Evolutionary conservation across 2,888 invertebrate species (phyloP), one percentile per base, ranked within the genome.

Genomic region (Cenopis cana): DNA sequence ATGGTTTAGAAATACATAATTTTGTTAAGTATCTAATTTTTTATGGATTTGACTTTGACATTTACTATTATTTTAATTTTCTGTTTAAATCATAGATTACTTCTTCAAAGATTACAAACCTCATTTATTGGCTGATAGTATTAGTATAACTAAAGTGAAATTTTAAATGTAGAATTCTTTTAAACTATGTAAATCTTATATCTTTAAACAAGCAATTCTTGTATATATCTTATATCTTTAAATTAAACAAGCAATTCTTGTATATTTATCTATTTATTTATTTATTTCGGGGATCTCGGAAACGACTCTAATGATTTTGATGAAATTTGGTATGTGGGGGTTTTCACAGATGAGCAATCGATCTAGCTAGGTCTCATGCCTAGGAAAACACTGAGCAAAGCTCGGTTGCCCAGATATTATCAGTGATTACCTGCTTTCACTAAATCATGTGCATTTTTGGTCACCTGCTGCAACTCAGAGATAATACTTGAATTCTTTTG

Each of bases 1-100:
- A 41, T 5, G 12, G 2, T 2, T 41, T 41, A 6, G 12, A 46
- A 46, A n/a, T 1, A 33, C 33, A 33, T 33, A 5, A 46, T 46
- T 6, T 41, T 41, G 41, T 11, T 14, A 11, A 41, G 14, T 41
- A 14, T n/a, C n/a, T n/a, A 14, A 0, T 46, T 46, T n/a, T 46
- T 46, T 46, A 46, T 46, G n/a, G n/a, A n/a, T 46, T 46, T 46
- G 46, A n/a, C n/a, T 46, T 46, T 46, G 46, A 46, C 46, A 46
- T 46, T 46, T 12, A 46, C n/a, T 41, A 14, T 41, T 41, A 24
- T 24, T 24, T 24, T 24, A 24, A 33, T 33, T 33, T 33, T 33
- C 6, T 8, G n/a, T 33, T 33, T 6, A 33, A 8, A 33, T 33
- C 33, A 33, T 33, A 33, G 33, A 46, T 46, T 41, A 46, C 46